Evolutionary conservation across 2,888 invertebrate species (phyloP), one percentile per base, ranked within the genome.

Genomic region (Pediacus dermestoides): DNA sequence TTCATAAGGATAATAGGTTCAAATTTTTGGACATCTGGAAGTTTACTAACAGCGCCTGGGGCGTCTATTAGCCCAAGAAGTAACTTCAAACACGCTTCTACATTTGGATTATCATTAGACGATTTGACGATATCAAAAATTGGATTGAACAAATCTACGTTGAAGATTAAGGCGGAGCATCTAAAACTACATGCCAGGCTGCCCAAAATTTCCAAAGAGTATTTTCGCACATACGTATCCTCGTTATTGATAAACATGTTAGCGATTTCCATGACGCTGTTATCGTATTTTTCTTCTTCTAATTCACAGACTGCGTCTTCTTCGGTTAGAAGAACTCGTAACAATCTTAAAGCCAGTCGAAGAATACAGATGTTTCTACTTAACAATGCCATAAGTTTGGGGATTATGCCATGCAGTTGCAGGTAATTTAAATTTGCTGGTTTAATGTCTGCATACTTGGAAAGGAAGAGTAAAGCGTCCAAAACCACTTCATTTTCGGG

Each of bases 361-460:
- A 58, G 28, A 34, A 62, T 57, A 37, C 60, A 60, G 32, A 61
- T 53, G 34, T 61, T 58, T 35, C 51, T 52, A n/a, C 50, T 36
- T 10, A 57, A 50, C 1, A 7, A 57, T 50, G 11, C 48, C 16
- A 59, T 9, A 12, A 62, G 39, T 37, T 58, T 60, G 13, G 47
- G 40, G 22, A 61, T 30, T n/a, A 61, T 33, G 10, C 57, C 59
- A 16, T 39, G 50, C 23, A 52, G 48, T 13, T 57, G 52, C 2
- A 62, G 39, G 33, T 46, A 50, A 14, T 42, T 45, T 26, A 60
- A 35, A 35, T 62, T 61, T 30, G 55, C 56, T 11, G 45, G 40
- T 16, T 57, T 48, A 11, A 57, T 43, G 42, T 62, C 60, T 1
- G 55, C 58, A 44, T 61, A 61, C 50, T 61, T 61, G 3, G 60